Percentiles rank a stretch among this genome's conserved stretches.
These are phyloP conservation scores for Octonoba sinensis DNA, from an alignment of 2,888 invertebrate species.

Conservation along the genomic window DNA sequence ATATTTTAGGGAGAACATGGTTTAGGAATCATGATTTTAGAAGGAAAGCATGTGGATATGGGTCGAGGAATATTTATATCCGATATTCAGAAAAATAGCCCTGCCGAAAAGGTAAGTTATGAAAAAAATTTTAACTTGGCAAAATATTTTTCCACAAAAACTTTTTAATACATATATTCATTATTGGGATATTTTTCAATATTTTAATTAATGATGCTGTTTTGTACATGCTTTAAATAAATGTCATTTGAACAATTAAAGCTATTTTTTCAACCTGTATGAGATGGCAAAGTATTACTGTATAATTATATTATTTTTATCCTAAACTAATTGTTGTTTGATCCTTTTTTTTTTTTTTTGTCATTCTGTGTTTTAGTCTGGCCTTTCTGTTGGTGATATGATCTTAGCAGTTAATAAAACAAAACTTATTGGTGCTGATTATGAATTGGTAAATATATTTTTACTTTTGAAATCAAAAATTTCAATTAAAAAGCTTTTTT, in stretches of 20 bases:
- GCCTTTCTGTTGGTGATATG: conserved; percentile 96
- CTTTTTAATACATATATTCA: not conserved
- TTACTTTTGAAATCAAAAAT: not conserved
- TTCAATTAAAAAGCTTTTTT: no score
- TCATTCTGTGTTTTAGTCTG: conserved; percentile 76
- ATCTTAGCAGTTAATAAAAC: conserved; percentile 95
- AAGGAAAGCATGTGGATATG: conserved; percentile 91
- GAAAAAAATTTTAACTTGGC: not conserved
- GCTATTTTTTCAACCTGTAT: no score
- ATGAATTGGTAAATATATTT: conserved; percentile 74
- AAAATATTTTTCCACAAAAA: not conserved
- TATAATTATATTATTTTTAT: no score
- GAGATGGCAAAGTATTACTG: no score
- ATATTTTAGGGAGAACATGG: conserved; percentile 82
- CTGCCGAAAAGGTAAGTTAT: conserved; percentile 72
- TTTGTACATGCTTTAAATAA: not conserved
- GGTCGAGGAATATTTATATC: conserved; percentile 94
- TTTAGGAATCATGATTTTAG: conserved; percentile 94
- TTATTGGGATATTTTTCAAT: not conserved
- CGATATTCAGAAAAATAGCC: conserved; percentile 90
- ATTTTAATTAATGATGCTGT: not conserved
- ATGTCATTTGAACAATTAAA: no score
- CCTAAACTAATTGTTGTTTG: no score
- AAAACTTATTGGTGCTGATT: conserved; percentile 85
- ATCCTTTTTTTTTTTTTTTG: no score